Evolutionary conservation across 1,140 invertebrate genomes (phyloP), one percentile per base, ranked within the genome.

Genomic region (Latrodectus geometricus): DNA sequence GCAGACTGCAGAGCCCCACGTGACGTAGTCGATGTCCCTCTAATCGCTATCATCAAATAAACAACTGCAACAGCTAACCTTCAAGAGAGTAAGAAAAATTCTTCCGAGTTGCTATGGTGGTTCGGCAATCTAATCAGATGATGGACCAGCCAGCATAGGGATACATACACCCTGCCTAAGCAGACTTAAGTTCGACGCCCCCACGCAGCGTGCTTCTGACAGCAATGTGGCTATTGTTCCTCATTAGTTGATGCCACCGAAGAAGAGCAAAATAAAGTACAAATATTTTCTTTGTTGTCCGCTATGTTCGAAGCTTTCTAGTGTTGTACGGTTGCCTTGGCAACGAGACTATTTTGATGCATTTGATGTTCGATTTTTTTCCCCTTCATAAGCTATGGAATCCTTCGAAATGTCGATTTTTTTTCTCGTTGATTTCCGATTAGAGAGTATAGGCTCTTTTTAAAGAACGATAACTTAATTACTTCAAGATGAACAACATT

Each of bases 191-290:
- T 66, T 66, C 35, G 76, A 68, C 35, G 35, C 56, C 61, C 76
- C 48, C 23, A 49, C 15, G 35, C 56, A 20, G 52, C 76, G 76
- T 78, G 68, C 79, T 50, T 81, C 79, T 81, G 79, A 81, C 68
- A 81, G 79, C 79, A 72, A 72, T 72, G 79, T 81, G 79, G 79
- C 79, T 81, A 81, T 81, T 70, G 79, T 81, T 81, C 70, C 79
- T 81, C 79, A 81, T 81, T 81, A 81, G 66, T 81, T 81, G 79
- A 81, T 81, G 79, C 79, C 69, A 78, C 76, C 76, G 76, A 35
- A 66, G 52, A 50, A 68, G 66, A 81, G 68, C 79, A 81, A 81
- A 70, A 81, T 70, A 78, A 78, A 78, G 61, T 68, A 78, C 76
- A 50, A 21, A 70, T 81, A 81, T 81, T 61, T 61, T 81, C 79